Base-by-base conservation (phyloP, 2,888 invertebrate species). In the Eristalis intricaria region DNA sequence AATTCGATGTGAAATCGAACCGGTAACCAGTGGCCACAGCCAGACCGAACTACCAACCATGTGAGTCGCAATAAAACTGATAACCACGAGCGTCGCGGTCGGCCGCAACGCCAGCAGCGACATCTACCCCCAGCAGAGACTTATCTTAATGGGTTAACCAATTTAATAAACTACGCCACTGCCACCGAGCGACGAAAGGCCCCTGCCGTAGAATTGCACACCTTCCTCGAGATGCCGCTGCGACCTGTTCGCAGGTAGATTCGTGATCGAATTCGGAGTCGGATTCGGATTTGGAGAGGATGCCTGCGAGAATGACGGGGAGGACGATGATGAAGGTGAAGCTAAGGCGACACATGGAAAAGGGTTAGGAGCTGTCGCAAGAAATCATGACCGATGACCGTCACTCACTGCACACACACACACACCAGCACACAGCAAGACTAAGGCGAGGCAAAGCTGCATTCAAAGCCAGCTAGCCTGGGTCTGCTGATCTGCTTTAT, bases 131-230 rank as follows among this genome's bases (percentile, higher is more conserved):
- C 87, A 76, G 60, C 68, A 22, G 76, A 10, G 73, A 78, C 73
- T 66, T 71, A 80, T 87, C 87, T 87, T 87, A 87, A 87, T 80
- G 79, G 63, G 71, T 56, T 64, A 64, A 80, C 71, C 76, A 58
- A 83, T 87, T 87, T 76, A 84, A 84, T 87, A 87, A 87, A 84
- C 87, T 87, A 84, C 84, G 76, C 87, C 84, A 80, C 84, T 84
- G 87, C 84, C 19, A 13, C 50, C 50, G 70, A 70, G 61, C 15
- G 22, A 15, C 23, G 56, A 64, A 75, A 13, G 15, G 26, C 26
- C 22, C 23, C 22, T 32, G 26, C 26, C 26, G 65, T 64, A 71
- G 78, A 83, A 79, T 75, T 66, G 83, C 79, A 77, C 58, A 64
- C n/a, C 22, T 15, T 35, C 11, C 3, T n/a, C 32, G 13, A 60